Percentiles rank a stretch among this genome's conserved stretches.
Conservation (phyloP, 2,888 invertebrate genomes). For the Alcis repandata region DNA sequence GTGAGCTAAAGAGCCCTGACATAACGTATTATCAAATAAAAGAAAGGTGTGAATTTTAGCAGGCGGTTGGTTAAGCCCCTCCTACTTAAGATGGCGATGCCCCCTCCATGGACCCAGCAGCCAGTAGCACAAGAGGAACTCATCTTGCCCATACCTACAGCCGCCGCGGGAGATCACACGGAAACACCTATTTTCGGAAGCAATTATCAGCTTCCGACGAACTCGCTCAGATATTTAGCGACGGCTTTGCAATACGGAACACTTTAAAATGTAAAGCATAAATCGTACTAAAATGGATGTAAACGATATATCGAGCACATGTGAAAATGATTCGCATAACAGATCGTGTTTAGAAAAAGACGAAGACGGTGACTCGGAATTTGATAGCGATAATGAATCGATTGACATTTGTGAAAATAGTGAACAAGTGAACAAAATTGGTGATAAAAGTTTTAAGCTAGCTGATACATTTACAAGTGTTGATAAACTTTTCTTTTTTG, state of each 20-base stretch:
- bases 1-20: conserved; percentile 82
- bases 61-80: conserved; percentile 76
- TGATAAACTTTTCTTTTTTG: conserved; percentile 65
- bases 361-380: conserved; percentile 70
- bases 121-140: conserved; percentile 78
- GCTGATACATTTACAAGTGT: conserved; percentile 55
- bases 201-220: conserved; percentile 77
- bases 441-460: conserved; percentile 55
- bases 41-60: conserved; percentile 87
- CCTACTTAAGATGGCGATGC: conserved; percentile 83
- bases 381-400: conserved; percentile 82
- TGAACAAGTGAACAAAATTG: conserved; percentile 57
- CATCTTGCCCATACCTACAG: conserved; percentile 78
- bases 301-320: conserved; percentile 80
- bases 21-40: conserved; percentile 86
- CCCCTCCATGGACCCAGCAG: conserved; percentile 69
- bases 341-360: conserved; percentile 58
- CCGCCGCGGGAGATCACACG: conserved; percentile 59
- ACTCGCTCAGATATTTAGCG: conserved; percentile 62
- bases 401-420: conserved; percentile 82
- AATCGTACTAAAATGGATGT: conserved; percentile 63
- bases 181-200: conserved; percentile 84
- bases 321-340: conserved; percentile 66
- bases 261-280: conserved; percentile 33
- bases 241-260: conserved; percentile 37